Evolutionary conservation across 2,797 vertebrate genomes (phyloP).

Genomic region (Avahi laniger): DNA sequence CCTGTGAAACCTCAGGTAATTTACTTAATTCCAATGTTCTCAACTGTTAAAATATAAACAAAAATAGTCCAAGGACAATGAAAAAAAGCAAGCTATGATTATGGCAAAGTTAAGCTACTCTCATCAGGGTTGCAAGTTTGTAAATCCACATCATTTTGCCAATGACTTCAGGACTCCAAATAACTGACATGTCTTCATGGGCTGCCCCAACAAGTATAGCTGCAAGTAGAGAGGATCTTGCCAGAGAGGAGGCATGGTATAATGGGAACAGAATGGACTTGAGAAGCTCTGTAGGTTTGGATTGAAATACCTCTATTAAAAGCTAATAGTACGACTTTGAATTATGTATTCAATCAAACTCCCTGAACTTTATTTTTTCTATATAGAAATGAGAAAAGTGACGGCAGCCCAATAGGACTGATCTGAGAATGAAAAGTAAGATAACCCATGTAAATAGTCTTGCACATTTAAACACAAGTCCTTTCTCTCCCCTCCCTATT

Average conservation of each 20-base stretch:
- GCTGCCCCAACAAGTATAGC: not conserved
- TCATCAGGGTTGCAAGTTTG: not conserved
- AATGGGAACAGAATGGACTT: not conserved
- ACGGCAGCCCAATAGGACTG: not conserved
- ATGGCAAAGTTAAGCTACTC: not conserved
- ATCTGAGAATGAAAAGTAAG: not conserved
- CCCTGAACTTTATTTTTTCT: not conserved
- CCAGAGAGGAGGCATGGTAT: not conserved
- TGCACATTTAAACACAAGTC: not conserved
- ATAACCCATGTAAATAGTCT: not conserved
- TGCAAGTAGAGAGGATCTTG: not conserved
- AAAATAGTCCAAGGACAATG: slow-evolving; percentile 21
- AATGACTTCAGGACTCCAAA: not conserved
- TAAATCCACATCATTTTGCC: not conserved
- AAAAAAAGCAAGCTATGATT: slow-evolving; percentile 9
- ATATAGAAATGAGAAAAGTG: not conserved
- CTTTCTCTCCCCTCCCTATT: not conserved
- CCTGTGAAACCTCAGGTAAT: not conserved
- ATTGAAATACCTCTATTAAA: not conserved
- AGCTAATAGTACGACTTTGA: not conserved
- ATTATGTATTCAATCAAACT: not conserved
- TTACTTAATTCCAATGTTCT: slow-evolving; percentile 20
- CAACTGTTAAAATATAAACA: not conserved
- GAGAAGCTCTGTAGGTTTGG: not conserved
- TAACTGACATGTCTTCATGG: not conserved